Evolutionary conservation across 2,113 vertebrate genomes (phyloP), one percentile per base, ranked within the genome.

Genomic region (Anhinga anhinga): DNA sequence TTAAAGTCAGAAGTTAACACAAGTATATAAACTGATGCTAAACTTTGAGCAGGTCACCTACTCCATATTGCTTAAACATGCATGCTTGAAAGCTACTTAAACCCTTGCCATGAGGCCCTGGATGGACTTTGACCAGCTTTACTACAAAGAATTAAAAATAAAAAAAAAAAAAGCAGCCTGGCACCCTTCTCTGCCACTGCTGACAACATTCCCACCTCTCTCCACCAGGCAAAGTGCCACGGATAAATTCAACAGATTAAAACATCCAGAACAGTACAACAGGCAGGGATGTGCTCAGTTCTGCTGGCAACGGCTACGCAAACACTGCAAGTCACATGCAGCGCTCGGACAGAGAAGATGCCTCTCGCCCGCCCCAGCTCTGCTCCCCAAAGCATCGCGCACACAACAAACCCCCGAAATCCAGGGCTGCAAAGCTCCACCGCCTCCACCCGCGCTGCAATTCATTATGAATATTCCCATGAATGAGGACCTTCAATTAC

Each of bases 141-240:
- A 49, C 36, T 66, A 42, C 44, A 58, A 89, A 76, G 52, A 84
- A 91, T 38, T 38, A 34, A 76, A 7, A 22, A 42, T 7, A 50
- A 50, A 25, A 42, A 32, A 38, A 90, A 55, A 50, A 40, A 76
- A 80, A n/a, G 32, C 79, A 77, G 61, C 47, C 78, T 89, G 97
- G 91, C 86, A 97, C 52, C 81, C 73, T 89, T 30, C 78, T 76
- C 67, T 90, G 87, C 81, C 87, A 85, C 90, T 65, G 84, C 95
- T 77, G 91, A 95, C 88, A 88, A 63, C 83, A 88, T 90, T 93
- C 91, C 86, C 81, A 89, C 63, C 9, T 2, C 78, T 55, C 63
- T 88, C 87, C 67, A 36, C 74, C 92, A 90, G 95, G 93, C 97
- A 96, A 72, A 90, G 59, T 40, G 96, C 96, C 93, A 97, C 0